Evolutionary conservation across 2,113 vertebrate species (phyloP).

Genomic region (Alouatta palliata): DNA sequence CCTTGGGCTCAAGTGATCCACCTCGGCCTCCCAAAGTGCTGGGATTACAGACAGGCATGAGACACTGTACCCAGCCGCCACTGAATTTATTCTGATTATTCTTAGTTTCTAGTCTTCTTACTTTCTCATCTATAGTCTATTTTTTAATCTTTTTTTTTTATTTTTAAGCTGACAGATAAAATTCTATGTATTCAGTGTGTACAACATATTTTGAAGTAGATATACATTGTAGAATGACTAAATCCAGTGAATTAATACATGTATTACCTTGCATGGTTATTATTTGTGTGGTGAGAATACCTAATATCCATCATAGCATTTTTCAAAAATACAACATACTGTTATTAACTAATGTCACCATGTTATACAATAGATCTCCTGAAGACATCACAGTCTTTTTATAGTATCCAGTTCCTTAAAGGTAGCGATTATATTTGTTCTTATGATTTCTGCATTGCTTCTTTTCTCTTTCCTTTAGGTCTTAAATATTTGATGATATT

Average conservation of each 20-base stretch:
- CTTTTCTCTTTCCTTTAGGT: background rate
- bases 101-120: background rate
- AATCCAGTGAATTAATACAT: background rate
- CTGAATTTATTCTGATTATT: background rate
- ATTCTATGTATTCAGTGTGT: background rate
- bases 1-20: too few relatives aligned
- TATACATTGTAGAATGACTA: background rate
- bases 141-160: background rate
- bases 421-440: background rate
- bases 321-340: background rate
- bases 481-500: slow-evolving; percentile 1
- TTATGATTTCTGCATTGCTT: background rate
- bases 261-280: background rate
- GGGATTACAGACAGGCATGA: too few relatives aligned
- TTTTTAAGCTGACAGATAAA: background rate
- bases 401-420: background rate
- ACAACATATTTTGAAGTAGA: background rate
- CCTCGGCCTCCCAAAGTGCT: too few relatives aligned
- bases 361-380: background rate
- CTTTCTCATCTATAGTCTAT: background rate
- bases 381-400: background rate
- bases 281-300: background rate
- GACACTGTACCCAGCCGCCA: too few relatives aligned
- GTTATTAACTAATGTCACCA: background rate
- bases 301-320: background rate